Evolutionary conservation across 2,113 vertebrate genomes (phyloP).

Genomic region (Herpetotheres cachinnans): DNA sequence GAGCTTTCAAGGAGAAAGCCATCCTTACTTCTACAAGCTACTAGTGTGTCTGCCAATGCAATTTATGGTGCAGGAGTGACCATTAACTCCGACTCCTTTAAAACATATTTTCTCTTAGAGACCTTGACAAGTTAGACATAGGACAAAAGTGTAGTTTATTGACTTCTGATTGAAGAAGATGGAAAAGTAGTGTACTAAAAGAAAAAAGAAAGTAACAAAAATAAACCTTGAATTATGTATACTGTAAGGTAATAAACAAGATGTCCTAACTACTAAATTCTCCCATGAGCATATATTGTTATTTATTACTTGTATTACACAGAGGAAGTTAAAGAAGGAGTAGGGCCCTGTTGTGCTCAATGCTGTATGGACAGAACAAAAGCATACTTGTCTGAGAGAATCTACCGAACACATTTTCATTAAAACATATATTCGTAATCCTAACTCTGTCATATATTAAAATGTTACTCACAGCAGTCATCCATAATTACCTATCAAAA

Average conservation of each 20-base stretch:
- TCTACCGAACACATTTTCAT: slow-evolving; percentile 2
- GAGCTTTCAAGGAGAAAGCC: slow-evolving; percentile 77
- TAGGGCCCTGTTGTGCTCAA: background rate
- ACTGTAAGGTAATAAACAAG: slow-evolving; percentile 56
- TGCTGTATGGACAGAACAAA: slow-evolving; percentile 11
- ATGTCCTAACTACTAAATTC: slow-evolving; percentile 38
- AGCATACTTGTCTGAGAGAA: background rate
- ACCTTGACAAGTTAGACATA: slow-evolving; percentile 71
- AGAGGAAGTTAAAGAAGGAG: background rate
- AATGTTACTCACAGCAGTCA: background rate
- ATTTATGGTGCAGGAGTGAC: slow-evolving; percentile 73
- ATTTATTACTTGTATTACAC: slow-evolving; percentile 36
- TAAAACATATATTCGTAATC: background rate
- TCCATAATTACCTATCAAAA: background rate
- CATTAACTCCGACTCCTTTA: slow-evolving; percentile 73
- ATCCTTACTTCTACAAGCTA: slow-evolving; percentile 68
- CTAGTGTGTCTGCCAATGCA: slow-evolving; percentile 65
- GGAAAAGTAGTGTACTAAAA: slow-evolving; percentile 58
- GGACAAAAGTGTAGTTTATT: slow-evolving; percentile 72
- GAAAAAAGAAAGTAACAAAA: slow-evolving; percentile 62
- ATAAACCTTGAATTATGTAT: slow-evolving; percentile 62
- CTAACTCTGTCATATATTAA: background rate
- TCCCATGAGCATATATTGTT: slow-evolving; percentile 28
- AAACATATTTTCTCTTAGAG: slow-evolving; percentile 72
- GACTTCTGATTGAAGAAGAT: slow-evolving; percentile 73